Evolutionary conservation across 2,888 invertebrate species (phyloP).

Genomic region (Frankliniella intonsa): DNA sequence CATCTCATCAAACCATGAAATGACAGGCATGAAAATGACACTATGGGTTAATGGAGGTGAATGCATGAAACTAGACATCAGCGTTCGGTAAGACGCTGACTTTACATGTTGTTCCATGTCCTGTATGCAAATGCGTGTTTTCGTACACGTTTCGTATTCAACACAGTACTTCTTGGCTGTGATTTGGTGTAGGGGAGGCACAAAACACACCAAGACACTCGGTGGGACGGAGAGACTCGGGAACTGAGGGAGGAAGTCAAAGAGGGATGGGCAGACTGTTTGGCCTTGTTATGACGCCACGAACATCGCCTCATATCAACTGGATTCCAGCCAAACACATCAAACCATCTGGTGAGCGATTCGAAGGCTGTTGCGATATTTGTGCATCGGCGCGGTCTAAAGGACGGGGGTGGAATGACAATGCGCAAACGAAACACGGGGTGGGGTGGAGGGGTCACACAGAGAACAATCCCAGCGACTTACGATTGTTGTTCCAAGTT

Average conservation of each 20-base stretch:
- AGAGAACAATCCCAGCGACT: conserved; percentile 15
- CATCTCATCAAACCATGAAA: too few species aligned
- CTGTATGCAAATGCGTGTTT: not conserved
- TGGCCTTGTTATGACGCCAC: conserved; percentile 6
- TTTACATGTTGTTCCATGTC: too few species aligned
- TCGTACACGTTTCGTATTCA: not conserved
- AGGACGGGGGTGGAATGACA: not conserved
- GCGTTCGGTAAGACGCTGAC: too few species aligned
- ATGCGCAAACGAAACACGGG: not conserved
- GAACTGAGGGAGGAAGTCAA: too few species aligned
- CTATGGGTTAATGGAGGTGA: too few species aligned
- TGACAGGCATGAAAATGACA: too few species aligned
- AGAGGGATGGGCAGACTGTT: not conserved
- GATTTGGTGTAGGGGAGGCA: not conserved
- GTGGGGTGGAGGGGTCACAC: not conserved
- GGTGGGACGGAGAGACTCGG: not conserved
- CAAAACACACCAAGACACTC: not conserved
- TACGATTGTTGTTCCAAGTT: conserved; percentile 8
- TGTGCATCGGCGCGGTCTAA: not conserved
- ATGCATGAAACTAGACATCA: too few species aligned
- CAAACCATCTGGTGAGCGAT: not conserved
- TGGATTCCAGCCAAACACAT: not conserved
- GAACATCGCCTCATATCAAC: not conserved
- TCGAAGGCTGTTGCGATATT: conserved; percentile 13
- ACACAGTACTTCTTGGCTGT: not conserved